Evolutionary conservation across 2,113 vertebrate genomes (phyloP).

Genomic region (Conger conger): DNA sequence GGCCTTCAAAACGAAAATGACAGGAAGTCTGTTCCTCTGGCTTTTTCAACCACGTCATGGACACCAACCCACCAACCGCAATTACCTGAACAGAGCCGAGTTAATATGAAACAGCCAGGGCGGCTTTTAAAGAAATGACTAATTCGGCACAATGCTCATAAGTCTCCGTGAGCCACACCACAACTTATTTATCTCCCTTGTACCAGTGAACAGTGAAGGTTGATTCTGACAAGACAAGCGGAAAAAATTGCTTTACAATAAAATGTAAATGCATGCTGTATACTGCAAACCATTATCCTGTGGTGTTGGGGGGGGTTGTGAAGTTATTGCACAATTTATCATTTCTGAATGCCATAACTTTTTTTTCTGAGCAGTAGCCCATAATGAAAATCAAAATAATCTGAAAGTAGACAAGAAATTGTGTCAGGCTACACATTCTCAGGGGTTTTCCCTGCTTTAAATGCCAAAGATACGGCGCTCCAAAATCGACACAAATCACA

Average conservation of each 20-base stretch:
- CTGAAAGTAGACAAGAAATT: too few species aligned
- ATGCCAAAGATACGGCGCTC: too few species aligned
- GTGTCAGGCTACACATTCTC: too few species aligned
- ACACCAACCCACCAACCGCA: neutral
- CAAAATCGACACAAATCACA: too few species aligned
- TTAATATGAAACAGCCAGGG: neutral
- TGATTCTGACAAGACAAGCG: too few species aligned
- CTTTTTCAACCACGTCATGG: neutral
- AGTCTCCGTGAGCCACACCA: neutral
- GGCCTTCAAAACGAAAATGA: neutral
- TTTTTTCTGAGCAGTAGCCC: too few species aligned
- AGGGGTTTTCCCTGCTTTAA: too few species aligned
- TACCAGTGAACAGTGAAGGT: too few species aligned
- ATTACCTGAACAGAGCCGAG: neutral
- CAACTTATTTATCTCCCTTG: neutral
- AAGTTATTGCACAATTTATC: too few species aligned
- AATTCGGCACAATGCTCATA: neutral
- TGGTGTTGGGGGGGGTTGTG: too few species aligned
- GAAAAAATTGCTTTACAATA: neutral
- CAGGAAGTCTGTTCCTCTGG: neutral
- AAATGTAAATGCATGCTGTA: neutral
- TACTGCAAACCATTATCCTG: slow-evolving; percentile 17
- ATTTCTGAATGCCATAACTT: too few species aligned
- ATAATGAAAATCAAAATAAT: too few species aligned
- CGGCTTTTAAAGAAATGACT: neutral